Base-by-base conservation (phyloP, 2,797 vertebrate genomes). In the Euphonia xanthogaster region DNA sequence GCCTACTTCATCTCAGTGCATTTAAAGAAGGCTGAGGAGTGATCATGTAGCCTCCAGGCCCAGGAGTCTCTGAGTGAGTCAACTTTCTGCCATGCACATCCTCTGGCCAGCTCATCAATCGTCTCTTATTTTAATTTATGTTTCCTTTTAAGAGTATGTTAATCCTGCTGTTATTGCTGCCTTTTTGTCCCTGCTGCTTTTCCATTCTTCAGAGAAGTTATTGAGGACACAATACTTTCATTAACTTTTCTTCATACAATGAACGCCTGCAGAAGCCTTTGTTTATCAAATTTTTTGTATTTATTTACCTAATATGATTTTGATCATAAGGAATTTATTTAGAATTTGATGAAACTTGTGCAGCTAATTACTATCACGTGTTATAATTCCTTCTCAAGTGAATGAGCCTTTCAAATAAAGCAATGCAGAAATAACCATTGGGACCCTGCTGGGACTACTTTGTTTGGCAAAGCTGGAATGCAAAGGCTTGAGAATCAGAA, bases 271-370 rank as follows among this genome's bases (percentile, higher is more conserved):
- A 76, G 71, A 82, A 67, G 68, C 13, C 6, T 93, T 90, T 95
- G 44, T 89, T 82, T 88, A 57, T 76, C 27, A 94, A 19, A 75
- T 72, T 50, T 70, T 91, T 83, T n/a, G 18, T 85, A 88, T 92
- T 93, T 92, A 57, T 82, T 92, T 94, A 53, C 66, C 33, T 73
- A 81, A 86, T 87, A 73, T 40, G 48, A 63, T 53, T 84, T 86
- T 93, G 66, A 92, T 92, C 63, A 48, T 44, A 73, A 76, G 25
- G 54, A 88, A 75, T 75, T 94, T 91, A 83, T 86, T 88, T 86
- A 66, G 15, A 48, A 84, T 70, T 81, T 78, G 45, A 48, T 86
- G 70, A 75, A 24, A 63, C 30, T 88, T 88, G 55, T 0, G 0
- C 27, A 86, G 35, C 60, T 91, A 86, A 84, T 88, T 95, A 40